phyloP scores from a whole-genome alignment of 2,888 invertebrate genomes.

The Lochmaea crataegi region DNA sequence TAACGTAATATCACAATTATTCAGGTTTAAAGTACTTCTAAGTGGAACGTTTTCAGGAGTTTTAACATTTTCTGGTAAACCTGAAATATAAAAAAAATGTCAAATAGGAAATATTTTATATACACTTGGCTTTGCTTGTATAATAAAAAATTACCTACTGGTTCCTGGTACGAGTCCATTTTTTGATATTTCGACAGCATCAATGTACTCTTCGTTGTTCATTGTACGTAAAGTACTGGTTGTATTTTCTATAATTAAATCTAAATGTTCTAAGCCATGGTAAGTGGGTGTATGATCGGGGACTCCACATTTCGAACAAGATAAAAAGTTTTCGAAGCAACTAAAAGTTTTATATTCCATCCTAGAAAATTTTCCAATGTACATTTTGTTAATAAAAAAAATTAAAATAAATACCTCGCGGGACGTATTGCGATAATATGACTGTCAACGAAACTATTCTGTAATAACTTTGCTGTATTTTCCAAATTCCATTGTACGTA shows the following conservation, averaged over 20 bases:
- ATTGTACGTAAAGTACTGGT: conserved; percentile 69
- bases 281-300: conserved; percentile 82
- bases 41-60: not conserved
- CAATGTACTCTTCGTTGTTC: conserved; percentile 70
- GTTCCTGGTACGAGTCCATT: conserved; percentile 45
- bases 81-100: not conserved
- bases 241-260: conserved; percentile 71
- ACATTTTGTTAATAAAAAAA: no score
- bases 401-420: conserved; percentile 69
- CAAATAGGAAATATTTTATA: not conserved
- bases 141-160: conserved; percentile 22
- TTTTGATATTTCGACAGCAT: conserved; percentile 43
- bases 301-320: conserved; percentile 82
- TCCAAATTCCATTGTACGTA: conserved; percentile 87
- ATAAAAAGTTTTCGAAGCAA: conserved; percentile 90
- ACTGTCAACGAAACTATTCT: conserved; percentile 76
- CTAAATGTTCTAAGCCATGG: conserved; percentile 79
- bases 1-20: conserved; percentile 40
- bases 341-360: conserved; percentile 87
- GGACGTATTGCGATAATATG: conserved; percentile 81
- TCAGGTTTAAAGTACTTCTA: conserved; percentile 26
- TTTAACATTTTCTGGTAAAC: not conserved
- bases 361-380: conserved; percentile 64
- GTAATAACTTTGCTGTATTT: conserved; percentile 76
- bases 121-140: conserved; percentile 38